Base-by-base conservation (phyloP, 2,888 invertebrate species). In the Calameuta idolon region DNA sequence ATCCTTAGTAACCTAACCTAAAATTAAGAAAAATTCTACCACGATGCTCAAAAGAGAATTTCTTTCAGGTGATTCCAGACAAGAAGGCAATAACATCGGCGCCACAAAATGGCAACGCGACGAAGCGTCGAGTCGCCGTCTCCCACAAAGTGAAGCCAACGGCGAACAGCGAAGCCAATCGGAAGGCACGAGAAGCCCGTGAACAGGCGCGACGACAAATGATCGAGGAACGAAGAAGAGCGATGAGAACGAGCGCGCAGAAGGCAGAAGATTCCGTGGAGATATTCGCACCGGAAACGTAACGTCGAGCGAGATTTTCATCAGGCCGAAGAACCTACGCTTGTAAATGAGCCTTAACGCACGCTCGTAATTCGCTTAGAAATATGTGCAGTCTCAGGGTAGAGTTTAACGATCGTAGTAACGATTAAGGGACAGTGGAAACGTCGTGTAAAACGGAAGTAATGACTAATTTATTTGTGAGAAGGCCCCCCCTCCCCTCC, bases 171-270 rank as follows among this genome's bases (percentile, higher is more conserved):
- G 92, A 93, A 85, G 92, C 92, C 11, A 92, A 91, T 84, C 89
- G 92, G 37, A 91, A 90, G 83, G 90, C 94, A 81, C 92, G 95
- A 2, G 96, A 96, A 88, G 94, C 94, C 0, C 85, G 91, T 11
- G 94, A 94, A 83, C 93, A 93, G 83, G 96, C 96, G 71, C 93
- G 98, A 81, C 95, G 96, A 85, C 95, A 96, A 85, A 94, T 98
- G 93, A 91, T 97, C 83, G 97, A 97, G 86, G 96, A 93, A 88
- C 95, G 93, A 90, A 94, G 96, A 89, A 93, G 93, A 82, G 94
- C 93, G 12, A 94, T 94, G 93, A 89, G 91, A 73, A 86, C 84
- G 33, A 85, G 84, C n/a, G 83, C 82, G 30, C 79, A 76, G 37
- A 85, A 88, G 76, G 76, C 85, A 40, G 85, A 86, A 68, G 85